Conservation (phyloP, 2,113 vertebrate genomes). For the Neolamprologus hecqui region DNA sequence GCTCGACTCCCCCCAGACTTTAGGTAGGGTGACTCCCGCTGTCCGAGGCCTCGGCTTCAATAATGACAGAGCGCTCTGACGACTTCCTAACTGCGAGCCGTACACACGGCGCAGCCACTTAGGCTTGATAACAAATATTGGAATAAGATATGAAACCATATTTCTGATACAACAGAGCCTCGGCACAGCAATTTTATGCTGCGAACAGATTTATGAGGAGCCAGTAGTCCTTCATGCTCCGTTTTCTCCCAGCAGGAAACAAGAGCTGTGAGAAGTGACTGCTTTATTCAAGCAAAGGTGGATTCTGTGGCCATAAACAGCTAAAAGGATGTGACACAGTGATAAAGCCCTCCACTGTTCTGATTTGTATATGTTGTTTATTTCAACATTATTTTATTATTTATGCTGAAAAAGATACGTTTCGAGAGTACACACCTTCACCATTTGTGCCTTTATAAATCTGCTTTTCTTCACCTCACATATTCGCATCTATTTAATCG, state of each 20-base stretch:
- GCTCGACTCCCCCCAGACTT: neutral
- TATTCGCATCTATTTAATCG: neutral
- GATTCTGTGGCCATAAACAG: neutral
- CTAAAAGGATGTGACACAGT: neutral
- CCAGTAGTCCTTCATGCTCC: neutral
- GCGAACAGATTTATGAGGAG: neutral
- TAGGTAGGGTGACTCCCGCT: neutral
- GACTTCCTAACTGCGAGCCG: neutral
- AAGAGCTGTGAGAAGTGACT: neutral
- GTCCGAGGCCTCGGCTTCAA: neutral
- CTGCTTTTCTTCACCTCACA: neutral
- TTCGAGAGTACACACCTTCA: neutral
- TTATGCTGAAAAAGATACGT: neutral
- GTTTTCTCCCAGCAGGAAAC: neutral
- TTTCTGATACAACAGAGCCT: neutral
- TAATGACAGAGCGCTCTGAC: neutral
- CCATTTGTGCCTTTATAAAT: neutral
- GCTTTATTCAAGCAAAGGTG: neutral
- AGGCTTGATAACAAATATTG: neutral
- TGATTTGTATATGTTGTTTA: neutral
- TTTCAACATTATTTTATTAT: neutral
- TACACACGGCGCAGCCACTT: neutral
- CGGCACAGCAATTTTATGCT: neutral
- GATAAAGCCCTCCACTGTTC: neutral
- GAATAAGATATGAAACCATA: neutral